Percentiles rank a stretch among this genome's conserved stretches.
These are phyloP conservation scores for Clunio marinus DNA, from an alignment of 2,888 invertebrate species.

Conservation along the genomic window DNA sequence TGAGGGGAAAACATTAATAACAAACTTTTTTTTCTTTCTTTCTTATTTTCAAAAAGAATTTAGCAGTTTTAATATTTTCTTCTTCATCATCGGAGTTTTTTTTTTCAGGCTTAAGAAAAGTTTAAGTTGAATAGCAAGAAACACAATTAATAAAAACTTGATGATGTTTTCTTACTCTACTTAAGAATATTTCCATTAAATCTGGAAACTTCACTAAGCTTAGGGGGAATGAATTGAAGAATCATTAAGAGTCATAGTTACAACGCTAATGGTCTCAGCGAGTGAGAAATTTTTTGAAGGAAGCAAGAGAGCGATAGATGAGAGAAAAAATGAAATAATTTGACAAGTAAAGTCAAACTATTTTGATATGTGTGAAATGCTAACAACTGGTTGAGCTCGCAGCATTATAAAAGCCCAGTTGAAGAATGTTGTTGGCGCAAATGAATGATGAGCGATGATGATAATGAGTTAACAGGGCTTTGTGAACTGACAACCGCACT, in stretches of 20 bases:
- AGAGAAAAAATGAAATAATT: conserved; percentile 26
- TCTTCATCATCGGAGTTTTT: background rate
- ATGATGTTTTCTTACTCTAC: conserved; percentile 12
- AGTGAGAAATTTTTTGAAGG: background rate
- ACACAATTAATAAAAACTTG: conserved; percentile 2
- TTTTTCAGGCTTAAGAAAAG: background rate
- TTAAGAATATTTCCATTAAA: conserved; percentile 2
- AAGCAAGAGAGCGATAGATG: background rate
- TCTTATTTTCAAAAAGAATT: no score
- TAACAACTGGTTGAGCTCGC: conserved; percentile 27
- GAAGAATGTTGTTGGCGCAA: conserved; percentile 11
- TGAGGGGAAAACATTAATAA: conserved; percentile 28
- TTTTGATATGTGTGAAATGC: conserved; percentile 39
- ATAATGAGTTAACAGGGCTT: conserved; percentile 33
- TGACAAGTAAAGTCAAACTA: conserved; percentile 39
- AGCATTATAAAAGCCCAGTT: conserved; percentile 16
- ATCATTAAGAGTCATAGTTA: background rate
- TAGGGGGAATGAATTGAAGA: background rate
- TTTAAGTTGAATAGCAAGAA: background rate
- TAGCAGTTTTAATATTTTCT: background rate
- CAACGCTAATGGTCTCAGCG: background rate
- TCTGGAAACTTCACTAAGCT: background rate
- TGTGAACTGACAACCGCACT: background rate
- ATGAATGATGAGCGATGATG: conserved; percentile 38
- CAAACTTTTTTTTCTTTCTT: background rate